These are phyloP conservation scores for Pseudobourletiella spinata DNA, from an alignment of 1,140 invertebrate genomes.

Conservation along the genomic window DNA sequence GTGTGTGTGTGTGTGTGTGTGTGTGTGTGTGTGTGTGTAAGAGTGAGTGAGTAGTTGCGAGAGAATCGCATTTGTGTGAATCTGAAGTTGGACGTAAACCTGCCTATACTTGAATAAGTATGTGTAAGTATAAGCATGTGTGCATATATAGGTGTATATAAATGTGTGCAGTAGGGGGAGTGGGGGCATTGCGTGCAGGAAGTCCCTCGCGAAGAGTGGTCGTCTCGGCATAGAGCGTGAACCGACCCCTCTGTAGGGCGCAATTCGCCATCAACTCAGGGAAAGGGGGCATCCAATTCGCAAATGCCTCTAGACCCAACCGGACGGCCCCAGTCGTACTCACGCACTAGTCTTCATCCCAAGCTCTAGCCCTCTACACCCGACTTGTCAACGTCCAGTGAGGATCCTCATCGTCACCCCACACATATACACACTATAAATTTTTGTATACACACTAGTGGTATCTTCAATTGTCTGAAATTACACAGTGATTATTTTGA, in stretches of 20 bases:
- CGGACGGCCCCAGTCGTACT: conserved; percentile 11
- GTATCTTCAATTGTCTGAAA: neutral
- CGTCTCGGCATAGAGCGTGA: neutral
- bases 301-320: conserved; percentile 2
- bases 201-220: conserved; percentile 4
- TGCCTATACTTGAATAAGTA: neutral
- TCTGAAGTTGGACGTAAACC: too few relatives aligned
- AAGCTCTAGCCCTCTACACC: conserved; percentile 8
- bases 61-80: too few relatives aligned
- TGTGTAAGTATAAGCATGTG: neutral
- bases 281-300: conserved; percentile 2
- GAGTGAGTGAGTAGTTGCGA: too few relatives aligned
- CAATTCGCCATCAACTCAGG: neutral
- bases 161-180: neutral
- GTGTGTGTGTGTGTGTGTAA: too few relatives aligned
- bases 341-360: conserved; percentile 30
- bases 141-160: neutral
- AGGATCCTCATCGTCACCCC: neutral
- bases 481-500: neutral
- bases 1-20: too few relatives aligned
- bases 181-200: conserved; percentile 16
- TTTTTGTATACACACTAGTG: neutral
- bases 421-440: neutral
- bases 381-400: neutral
- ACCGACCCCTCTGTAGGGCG: neutral